Evolutionary conservation across 2,797 vertebrate species (phyloP), one percentile per base, ranked within the genome.

Genomic region (Melanotaenia boesemani): DNA sequence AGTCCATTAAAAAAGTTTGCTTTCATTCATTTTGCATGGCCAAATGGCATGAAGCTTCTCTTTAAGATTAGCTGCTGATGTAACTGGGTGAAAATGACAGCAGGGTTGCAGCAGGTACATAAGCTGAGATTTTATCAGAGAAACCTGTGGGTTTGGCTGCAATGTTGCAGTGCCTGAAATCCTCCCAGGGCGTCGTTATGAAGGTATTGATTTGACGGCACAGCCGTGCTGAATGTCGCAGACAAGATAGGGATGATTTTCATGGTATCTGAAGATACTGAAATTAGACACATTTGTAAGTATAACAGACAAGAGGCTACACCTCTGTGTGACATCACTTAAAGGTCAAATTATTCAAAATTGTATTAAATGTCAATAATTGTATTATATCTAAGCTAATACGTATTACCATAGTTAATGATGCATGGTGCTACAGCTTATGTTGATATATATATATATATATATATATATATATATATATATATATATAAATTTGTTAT

Each of bases 41-140:
- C 80, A 72, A 79, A 78, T 82, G 68, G 86, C 79, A 82, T 71
- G 41, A 71, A 13, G 71, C 62, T 44, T 74, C 68, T 70, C 72
- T 80, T 77, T 87, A 70, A 79, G 65, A 65, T 80, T 56, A 75
- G 75, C 56, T 70, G 85, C 83, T 91, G 90, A 90, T 89, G 91
- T 87, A 91, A 90, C 83, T 3, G 63, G 74, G 75, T 77, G 82
- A 79, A 90, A 91, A 92, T 71, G 81, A 80, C 82, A 80, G 78
- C 58, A 63, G 74, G 66, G 65, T 50, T 82, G 79, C 80, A 76
- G 85, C 72, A 85, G 86, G 84, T 87, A 28, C 24, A 70, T 41
- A 63, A 65, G 60, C 82, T 80, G 61, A 81, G 83, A 79, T 89
- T 72, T 72, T 72, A 84, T 86, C 78, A 34, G 74, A 75, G 56